Base-by-base conservation (phyloP, 30 jellyfish, hydroid and myxozoan species). In the Cassiopea andromeda region DNA sequence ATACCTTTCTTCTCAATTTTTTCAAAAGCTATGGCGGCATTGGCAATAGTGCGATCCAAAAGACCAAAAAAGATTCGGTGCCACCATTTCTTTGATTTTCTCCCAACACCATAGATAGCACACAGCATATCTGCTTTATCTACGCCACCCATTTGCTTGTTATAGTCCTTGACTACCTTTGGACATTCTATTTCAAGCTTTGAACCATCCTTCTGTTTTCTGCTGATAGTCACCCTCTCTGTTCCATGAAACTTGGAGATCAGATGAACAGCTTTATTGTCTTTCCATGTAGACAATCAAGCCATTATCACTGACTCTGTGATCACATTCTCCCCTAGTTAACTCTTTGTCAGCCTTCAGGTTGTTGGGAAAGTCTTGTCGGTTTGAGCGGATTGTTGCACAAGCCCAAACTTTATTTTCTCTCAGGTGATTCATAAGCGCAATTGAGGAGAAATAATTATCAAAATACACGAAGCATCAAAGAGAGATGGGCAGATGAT, bases 41-140 rank as follows among this genome's bases (percentile, higher is more conserved):
- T 93, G 84, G 66, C 78, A 46, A 93, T 15, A 10, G 97, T 85
- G 61, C 97, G 57, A 92, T 88, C 94, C 78, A 80, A 38, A 59
- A 87, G 71, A 12, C 97, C 97, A 88, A 87, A 81, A 60, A 88
- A 87, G 64, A 87, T 87, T 73, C 94, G 59, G 77, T 87, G 93
- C 97, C 98, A 89, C 95, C 98, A 93, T 80, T 93, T 88, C 72
- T 57, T 86, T 27, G 90, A 84, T 79, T 89, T 93, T 69, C 98
- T 49, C 48, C 80, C 76, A 50, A 75, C 75, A 48, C 97, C 97
- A 93, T 93, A 75, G 48, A 83, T 17, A 5, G 98, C 66, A 93
- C 97, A 89, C 75, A 78, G 72, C 93, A 82, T 77, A 76, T 93
- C 93, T 45, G 98, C 97, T 80, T 93, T 89, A 77, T 93, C 98